These are phyloP conservation scores for Scaptomyza flava DNA, from an alignment of 2,888 invertebrate genomes.

Conservation along the genomic window DNA sequence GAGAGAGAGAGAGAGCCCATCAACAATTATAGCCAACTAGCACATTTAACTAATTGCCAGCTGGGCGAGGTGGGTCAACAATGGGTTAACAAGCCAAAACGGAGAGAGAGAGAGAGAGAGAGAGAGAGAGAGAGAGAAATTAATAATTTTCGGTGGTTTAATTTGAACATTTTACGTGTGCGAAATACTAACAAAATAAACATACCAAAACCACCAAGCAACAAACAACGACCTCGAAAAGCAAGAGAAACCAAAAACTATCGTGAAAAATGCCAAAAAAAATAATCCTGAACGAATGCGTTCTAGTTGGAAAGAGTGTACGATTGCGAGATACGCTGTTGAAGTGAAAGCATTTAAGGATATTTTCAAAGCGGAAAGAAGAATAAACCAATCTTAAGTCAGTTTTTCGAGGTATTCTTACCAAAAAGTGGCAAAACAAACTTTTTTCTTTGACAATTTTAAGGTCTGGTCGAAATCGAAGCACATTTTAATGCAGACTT, in stretches of 20 bases:
- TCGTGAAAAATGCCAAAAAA: background rate
- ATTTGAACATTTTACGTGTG: slow-evolving; percentile 68
- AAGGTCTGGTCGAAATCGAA: too few relatives aligned
- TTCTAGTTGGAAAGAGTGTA: background rate
- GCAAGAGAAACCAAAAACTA: background rate
- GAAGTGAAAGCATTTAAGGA: background rate
- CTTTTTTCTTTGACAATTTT: too few relatives aligned
- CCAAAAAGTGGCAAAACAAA: too few relatives aligned
- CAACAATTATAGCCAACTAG: slow-evolving; percentile 68
- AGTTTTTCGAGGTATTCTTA: too few relatives aligned
- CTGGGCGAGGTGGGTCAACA: slow-evolving; percentile 21
- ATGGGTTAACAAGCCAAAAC: slow-evolving; percentile 42
- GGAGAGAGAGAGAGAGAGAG: background rate
- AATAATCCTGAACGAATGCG: too few relatives aligned
- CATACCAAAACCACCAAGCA: background rate
- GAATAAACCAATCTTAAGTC: too few relatives aligned
- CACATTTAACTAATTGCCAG: slow-evolving; percentile 70
- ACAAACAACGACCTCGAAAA: slow-evolving; percentile 11
- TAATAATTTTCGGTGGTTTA: slow-evolving; percentile 69
- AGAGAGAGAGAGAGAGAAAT: slow-evolving; percentile 38
- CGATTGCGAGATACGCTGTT: background rate
- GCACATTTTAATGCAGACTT: too few relatives aligned
- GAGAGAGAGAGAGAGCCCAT: background rate
- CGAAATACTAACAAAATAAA: slow-evolving; percentile 51
- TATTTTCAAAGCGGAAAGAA: too few relatives aligned